These are phyloP conservation scores for Euleptes europaea DNA, from an alignment of 2,113 vertebrate species.

Conservation along the genomic window DNA sequence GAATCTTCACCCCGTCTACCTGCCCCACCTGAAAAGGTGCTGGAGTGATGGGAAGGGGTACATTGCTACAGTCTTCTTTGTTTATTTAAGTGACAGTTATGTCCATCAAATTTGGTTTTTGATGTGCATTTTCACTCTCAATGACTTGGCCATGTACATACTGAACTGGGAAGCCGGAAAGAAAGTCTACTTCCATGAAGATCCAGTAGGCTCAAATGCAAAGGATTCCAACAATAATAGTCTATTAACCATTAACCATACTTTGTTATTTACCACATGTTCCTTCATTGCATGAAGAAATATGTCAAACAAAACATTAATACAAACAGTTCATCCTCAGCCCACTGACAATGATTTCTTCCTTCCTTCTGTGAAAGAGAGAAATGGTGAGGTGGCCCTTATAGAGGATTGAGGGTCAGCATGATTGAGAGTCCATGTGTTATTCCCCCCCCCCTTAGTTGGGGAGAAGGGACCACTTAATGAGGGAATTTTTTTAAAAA, in stretches of 20 bases:
- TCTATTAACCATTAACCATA: background rate
- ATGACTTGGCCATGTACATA: background rate
- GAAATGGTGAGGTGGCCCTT: too few relatives aligned
- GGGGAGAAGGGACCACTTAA: background rate
- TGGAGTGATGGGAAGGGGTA: too few relatives aligned
- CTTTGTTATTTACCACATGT: background rate
- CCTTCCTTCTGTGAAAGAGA: too few relatives aligned
- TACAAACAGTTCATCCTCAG: too few relatives aligned
- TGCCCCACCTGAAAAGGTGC: too few relatives aligned
- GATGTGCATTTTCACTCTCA: background rate
- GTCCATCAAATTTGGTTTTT: background rate
- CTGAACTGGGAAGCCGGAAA: background rate
- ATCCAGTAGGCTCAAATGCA: background rate
- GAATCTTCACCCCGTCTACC: too few relatives aligned
- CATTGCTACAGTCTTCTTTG: too few relatives aligned
- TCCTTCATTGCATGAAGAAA: too few relatives aligned
- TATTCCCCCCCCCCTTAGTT: background rate
- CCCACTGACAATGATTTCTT: too few relatives aligned
- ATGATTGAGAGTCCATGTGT: background rate
- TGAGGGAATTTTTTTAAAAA: too few relatives aligned
- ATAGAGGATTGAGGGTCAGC: too few relatives aligned
- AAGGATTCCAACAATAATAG: background rate
- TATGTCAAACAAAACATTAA: too few relatives aligned
- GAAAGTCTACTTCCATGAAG: background rate
- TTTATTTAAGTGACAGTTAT: background rate